These are phyloP conservation scores for Sycophila sp. DNA, from an alignment of 1,140 invertebrate species.

Conservation along the genomic window DNA sequence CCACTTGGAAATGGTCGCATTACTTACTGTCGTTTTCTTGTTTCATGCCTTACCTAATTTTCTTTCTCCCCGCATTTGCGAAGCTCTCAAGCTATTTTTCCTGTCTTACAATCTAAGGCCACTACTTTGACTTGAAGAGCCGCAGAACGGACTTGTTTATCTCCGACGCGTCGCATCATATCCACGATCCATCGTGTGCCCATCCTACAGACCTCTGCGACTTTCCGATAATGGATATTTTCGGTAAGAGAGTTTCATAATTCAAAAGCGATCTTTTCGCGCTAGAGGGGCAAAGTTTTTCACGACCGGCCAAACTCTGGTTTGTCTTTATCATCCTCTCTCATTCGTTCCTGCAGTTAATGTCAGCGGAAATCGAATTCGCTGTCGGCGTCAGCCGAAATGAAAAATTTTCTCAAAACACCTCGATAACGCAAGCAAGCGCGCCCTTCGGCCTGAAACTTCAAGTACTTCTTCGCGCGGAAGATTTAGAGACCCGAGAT, in stretches of 20 bases:
- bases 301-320: too few relatives aligned
- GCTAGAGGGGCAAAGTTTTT: too few relatives aligned
- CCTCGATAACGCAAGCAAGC: neutral
- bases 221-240: slow-evolving; percentile 48
- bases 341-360: slow-evolving; percentile 3
- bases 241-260: slow-evolving; percentile 39
- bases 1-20: too few relatives aligned
- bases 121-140: too few relatives aligned
- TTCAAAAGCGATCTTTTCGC: slow-evolving; percentile 31
- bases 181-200: slow-evolving; percentile 45
- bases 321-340: too few relatives aligned
- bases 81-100: neutral
- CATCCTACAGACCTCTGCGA: slow-evolving; percentile 19
- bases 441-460: too few relatives aligned
- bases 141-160: neutral
- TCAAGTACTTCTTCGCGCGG: too few relatives aligned
- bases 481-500: too few relatives aligned
- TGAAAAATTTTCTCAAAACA: slow-evolving; percentile 11
- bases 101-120: neutral
- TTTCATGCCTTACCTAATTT: neutral
- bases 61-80: neutral
- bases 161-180: slow-evolving; percentile 16
- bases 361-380: slow-evolving; percentile 11
- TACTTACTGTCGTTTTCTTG: neutral
- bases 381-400: neutral